Conservation (phyloP, 64 coral and sea anemone species). For the Dendrophyllia cribrosa region DNA sequence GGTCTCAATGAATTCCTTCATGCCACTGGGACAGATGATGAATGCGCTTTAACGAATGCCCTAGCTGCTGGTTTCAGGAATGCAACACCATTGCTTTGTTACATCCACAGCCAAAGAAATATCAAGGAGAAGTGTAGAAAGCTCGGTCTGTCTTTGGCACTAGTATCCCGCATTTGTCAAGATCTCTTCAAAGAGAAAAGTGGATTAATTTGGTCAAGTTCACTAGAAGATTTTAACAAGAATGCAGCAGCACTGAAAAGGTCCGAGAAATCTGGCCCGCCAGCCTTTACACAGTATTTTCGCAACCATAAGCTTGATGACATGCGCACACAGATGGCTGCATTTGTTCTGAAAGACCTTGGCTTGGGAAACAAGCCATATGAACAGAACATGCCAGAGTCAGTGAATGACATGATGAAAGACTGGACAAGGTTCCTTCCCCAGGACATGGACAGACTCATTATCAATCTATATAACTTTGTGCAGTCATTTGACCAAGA, state of each 20-base stretch:
- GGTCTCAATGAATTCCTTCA: slow-evolving; percentile 32
- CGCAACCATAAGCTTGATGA: background rate
- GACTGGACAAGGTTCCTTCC: slow-evolving; percentile 30
- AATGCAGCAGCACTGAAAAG: background rate
- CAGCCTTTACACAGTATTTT: slow-evolving; percentile 29
- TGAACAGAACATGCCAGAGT: slow-evolving; percentile 35
- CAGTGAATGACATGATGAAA: slow-evolving; percentile 49
- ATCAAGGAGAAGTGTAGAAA: slow-evolving; percentile 27
- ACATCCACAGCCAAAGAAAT: slow-evolving; percentile 66
- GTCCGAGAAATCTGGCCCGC: background rate
- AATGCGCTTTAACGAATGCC: slow-evolving; percentile 38
- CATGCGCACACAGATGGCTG: slow-evolving; percentile 16
- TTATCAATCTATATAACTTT: slow-evolving; percentile 40
- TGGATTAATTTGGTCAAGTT: slow-evolving; percentile 25
- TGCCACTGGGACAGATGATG: slow-evolving; percentile 55
- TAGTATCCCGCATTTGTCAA: slow-evolving; percentile 9
- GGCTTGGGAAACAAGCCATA: slow-evolving; percentile 47
- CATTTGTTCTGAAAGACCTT: slow-evolving; percentile 28
- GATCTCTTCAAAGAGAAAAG: background rate
- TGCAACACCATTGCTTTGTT: slow-evolving; percentile 48
- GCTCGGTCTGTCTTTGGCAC: slow-evolving; percentile 11
- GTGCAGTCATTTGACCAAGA: slow-evolving; percentile 20
- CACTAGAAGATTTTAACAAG: slow-evolving; percentile 23
- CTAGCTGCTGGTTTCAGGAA: slow-evolving; percentile 25
- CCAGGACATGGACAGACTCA: slow-evolving; percentile 47